phyloP scores from a whole-genome alignment of 2,888 invertebrate genomes.

The Chloromyia formosa region DNA sequence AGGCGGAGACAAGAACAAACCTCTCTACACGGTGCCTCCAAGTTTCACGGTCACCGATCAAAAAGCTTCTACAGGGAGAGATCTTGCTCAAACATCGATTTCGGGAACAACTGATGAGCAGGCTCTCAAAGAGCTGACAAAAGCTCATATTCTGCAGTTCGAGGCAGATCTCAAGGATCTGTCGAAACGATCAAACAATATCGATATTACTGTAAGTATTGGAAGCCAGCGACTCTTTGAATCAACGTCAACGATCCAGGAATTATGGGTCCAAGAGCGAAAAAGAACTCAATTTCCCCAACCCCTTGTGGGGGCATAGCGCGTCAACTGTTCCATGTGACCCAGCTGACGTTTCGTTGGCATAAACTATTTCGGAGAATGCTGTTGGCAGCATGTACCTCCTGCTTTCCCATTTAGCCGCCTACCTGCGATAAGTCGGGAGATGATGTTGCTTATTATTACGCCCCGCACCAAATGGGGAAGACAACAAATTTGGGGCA shows the following conservation, averaged over 20 bases:
- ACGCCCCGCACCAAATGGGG: no score
- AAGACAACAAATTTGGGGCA: no score
- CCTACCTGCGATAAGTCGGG: no score
- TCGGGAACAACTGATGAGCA: constrained; percentile 48
- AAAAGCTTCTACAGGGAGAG: constrained; percentile 43
- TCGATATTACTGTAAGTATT: constrained; percentile 63
- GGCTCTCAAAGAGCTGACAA: constrained; percentile 70
- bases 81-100: neutral
- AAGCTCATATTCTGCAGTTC: constrained; percentile 73
- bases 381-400: no score
- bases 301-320: no score
- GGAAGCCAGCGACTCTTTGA: no score
- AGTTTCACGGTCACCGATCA: constrained; percentile 55
- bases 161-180: constrained; percentile 73
- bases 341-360: no score
- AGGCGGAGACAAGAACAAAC: constrained; percentile 51
- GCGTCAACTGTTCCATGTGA: no score
- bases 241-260: neutral
- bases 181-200: constrained; percentile 66
- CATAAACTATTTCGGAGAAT: no score
- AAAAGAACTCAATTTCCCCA: no score
- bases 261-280: neutral
- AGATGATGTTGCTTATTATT: no score
- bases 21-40: constrained; percentile 58
- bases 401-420: no score